Conservation (phyloP, 2,888 invertebrate species). For the Cantharis rufa region DNA sequence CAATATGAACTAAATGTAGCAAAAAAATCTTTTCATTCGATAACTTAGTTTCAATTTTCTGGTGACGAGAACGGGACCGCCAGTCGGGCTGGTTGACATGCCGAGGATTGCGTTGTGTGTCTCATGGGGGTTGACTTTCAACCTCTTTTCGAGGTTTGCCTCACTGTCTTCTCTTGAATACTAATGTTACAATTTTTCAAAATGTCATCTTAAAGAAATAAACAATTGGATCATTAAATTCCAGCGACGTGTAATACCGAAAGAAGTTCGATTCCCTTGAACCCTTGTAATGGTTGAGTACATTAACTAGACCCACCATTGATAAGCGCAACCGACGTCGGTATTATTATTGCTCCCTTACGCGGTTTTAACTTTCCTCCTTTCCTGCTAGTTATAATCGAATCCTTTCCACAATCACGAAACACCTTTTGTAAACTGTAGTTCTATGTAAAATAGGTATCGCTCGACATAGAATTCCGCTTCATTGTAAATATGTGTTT, state of each 20-base stretch:
- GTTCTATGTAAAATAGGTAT: constrained; percentile 3
- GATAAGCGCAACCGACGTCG: constrained; percentile 8
- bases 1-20: constrained; percentile 7
- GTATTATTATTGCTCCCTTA: constrained; percentile 15
- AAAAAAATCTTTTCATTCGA: constrained; percentile 15
- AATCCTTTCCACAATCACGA: constrained; percentile 8
- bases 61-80: constrained; percentile 36
- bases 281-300: constrained; percentile 11
- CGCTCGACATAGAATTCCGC: not conserved
- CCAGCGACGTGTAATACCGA: constrained; percentile 29
- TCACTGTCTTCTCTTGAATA: constrained; percentile 45
- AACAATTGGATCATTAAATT: constrained; percentile 39
- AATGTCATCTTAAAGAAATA: constrained; percentile 45
- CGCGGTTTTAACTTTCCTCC: constrained; percentile 9
- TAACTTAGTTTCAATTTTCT: constrained; percentile 41
- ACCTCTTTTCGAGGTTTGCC: constrained; percentile 51
- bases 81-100: constrained; percentile 46
- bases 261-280: constrained; percentile 5
- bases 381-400: constrained; percentile 13
- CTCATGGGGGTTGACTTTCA: constrained; percentile 49
- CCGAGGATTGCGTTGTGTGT: constrained; percentile 46
- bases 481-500: not conserved
- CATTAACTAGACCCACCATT: constrained; percentile 12
- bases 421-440: not conserved
- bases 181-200: constrained; percentile 49